Evolutionary conservation across 1,140 invertebrate genomes (phyloP), one percentile per base, ranked within the genome.

Genomic region (Thalassaphorura encarpata): DNA sequence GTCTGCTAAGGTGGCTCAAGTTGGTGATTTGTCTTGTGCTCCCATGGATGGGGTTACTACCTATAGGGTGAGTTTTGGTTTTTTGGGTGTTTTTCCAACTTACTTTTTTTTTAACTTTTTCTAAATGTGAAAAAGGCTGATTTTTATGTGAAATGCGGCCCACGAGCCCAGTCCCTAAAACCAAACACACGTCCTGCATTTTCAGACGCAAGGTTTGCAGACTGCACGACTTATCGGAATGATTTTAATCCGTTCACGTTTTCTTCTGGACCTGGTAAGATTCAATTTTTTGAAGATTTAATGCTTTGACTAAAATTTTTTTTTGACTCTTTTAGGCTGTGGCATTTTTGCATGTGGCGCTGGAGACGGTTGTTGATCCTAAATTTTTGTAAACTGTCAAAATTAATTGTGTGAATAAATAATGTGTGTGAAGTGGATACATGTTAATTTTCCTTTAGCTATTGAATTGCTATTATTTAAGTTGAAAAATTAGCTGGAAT

Each of bases 41-140:
- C 59, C 56, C 2, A 51, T 64, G 19, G 59, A 61, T 27, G 63
- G 57, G 0, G 1, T 60, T 1, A 52, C 59, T 11, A 64, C 59
- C 18, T 64, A 64, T 39, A 40, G 60, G 6, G 59, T 56, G 31
- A 33, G 21, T 8, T 45, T 45, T 21, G 18, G 18, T 45, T 45
- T 45, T 11, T 6, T 21, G 6, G 6, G 8, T 11, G 6, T 45
- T 45, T 45, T 6, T 8, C 18, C 18, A 23, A 13, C 18, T 45
- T 23, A 45, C 42, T 29, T 49, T 28, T 21, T 4, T 49, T 49
- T 49, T 15, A 33, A 18, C 33, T 50, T 50, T 33, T 27, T 46
- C 28, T 23, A 16, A 2, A 18, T 43, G 13, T n/a, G n/a, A 3
- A 23, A 3, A 15, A 52, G 42, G 26, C 21, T 3, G 56, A 57